Base-by-base conservation (phyloP, 2,888 invertebrate genomes). In the Cataglyphis albicans region DNA sequence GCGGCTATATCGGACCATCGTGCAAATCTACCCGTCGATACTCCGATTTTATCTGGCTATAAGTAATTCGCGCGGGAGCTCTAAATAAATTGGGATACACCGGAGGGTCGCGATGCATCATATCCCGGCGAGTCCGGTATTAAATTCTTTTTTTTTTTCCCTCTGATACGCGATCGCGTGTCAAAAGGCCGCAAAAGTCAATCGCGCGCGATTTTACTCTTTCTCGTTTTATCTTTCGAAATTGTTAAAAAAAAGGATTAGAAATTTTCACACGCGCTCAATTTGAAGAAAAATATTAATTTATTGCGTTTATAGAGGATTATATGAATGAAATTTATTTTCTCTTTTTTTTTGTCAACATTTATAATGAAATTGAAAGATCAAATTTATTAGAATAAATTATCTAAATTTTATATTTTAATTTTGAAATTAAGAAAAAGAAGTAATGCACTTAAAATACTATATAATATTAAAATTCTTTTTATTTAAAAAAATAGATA, bases 1-100 rank as follows among this genome's bases (percentile, higher is more conserved):
- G 32, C 65, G 82, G 67, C 83, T 80, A 82, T 82, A 82, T 78
- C 82, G 59, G 74, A 12, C 75, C 86, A 82, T 88, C 88, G 52
- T 90, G 88, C 88, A 90, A 88, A 88, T 88, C 88, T 72, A 82
- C 63, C 86, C 90, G 88, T 88, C 88, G 88, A 88, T 88, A 84
- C 82, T 84, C 75, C 65, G 82, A 88, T 90, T 75, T 73, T 86
- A 88, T 90, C 90, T 82, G 83, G 87, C n/a, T 52, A 44, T 44
- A 88, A 88, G 89, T 89, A 89, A 89, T 89, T 88, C 82, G 81
- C 85, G 78, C 81, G 81, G 64, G 25, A 75, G 25, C 12, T 78
- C 29, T 65, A 84, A 85, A 89, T 87, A 90, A 85, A 90, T 89
- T 81, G 85, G 81, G 65, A 84, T 65, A 82, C 81, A 72, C 68